phyloP scores from a whole-genome alignment of 2,888 invertebrate species.

The Aspidiotus rigidus region DNA sequence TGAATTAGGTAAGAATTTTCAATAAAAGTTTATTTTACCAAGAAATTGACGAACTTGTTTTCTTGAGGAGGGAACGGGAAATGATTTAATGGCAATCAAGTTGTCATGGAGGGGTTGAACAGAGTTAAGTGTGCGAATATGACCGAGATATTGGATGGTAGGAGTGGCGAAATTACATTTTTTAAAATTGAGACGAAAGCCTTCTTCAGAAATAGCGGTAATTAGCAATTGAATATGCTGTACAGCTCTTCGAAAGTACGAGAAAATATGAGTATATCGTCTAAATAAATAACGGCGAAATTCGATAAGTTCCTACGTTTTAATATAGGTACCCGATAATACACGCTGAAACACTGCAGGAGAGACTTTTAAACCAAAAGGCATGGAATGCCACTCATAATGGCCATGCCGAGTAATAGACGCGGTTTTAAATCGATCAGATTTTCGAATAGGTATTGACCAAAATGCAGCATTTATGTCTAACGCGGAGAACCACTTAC shows the following conservation, averaged over 20 bases:
- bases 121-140: background rate
- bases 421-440: conserved; percentile 23
- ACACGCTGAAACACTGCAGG: conserved; percentile 2
- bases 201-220: background rate
- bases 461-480: conserved; percentile 43
- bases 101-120: conserved; percentile 1
- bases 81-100: background rate
- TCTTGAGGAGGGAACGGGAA: background rate
- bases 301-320: background rate
- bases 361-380: conserved; percentile 26
- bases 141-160: background rate
- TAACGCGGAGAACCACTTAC: conserved; percentile 40
- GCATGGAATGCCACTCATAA: conserved; percentile 7
- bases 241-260: background rate
- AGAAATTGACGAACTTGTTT: conserved; percentile 15
- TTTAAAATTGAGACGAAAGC: background rate
- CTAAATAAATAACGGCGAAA: background rate
- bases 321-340: background rate
- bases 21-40: conserved; percentile 34
- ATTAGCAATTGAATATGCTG: background rate
- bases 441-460: conserved; percentile 37
- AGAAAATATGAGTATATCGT: background rate
- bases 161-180: background rate
- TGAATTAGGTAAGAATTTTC: conserved; percentile 27
- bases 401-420: conserved; percentile 24